These are phyloP conservation scores for Pararge aegeria DNA, from an alignment of 1,140 invertebrate species.

Conservation along the genomic window DNA sequence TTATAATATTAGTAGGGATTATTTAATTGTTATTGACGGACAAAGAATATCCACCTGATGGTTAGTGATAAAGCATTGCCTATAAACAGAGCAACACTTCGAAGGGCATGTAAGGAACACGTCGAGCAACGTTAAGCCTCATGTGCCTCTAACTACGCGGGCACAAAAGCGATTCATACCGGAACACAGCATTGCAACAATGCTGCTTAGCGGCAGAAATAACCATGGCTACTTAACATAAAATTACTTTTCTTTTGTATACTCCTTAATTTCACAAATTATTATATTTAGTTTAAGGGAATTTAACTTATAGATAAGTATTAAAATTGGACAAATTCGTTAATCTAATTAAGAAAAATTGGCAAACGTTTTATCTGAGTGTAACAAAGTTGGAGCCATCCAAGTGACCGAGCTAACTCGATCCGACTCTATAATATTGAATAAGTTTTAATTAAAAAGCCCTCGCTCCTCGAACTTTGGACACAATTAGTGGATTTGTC, in stretches of 20 bases:
- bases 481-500: constrained; percentile 61
- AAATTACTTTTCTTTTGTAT: background rate
- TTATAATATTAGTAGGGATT: too few relatives aligned
- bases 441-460: constrained; percentile 77
- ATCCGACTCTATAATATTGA: constrained; percentile 66
- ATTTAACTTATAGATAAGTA: background rate
- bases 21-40: too few relatives aligned
- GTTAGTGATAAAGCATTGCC: too few relatives aligned
- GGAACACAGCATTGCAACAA: too few relatives aligned
- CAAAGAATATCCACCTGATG: too few relatives aligned
- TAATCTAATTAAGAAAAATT: constrained; percentile 49
- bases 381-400: constrained; percentile 39
- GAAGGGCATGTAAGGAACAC: too few relatives aligned
- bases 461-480: constrained; percentile 47
- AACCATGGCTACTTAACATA: too few relatives aligned
- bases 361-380: constrained; percentile 29
- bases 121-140: too few relatives aligned
- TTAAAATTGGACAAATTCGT: constrained; percentile 31
- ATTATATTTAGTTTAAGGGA: background rate
- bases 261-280: background rate
- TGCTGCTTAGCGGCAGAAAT: too few relatives aligned
- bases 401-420: constrained; percentile 48
- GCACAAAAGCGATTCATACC: too few relatives aligned
- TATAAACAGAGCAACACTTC: too few relatives aligned
- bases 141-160: too few relatives aligned